Evolutionary conservation across 2,888 invertebrate genomes (phyloP).

Genomic region (Sarcophaga carnaria): DNA sequence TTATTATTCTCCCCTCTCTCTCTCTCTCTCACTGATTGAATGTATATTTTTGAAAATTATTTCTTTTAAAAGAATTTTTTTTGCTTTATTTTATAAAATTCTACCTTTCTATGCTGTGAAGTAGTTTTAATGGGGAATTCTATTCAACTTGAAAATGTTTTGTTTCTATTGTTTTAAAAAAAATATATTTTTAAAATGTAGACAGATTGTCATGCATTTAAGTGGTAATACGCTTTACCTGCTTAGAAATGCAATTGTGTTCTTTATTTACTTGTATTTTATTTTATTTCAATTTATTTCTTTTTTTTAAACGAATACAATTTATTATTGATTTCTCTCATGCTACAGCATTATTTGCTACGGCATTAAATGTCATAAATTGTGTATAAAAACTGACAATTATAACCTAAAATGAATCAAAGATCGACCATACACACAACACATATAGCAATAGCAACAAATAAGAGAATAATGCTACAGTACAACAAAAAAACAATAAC

Average conservation of each 20-base stretch:
- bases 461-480: no score
- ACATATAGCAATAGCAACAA: not conserved
- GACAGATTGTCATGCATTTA: not conserved
- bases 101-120: no score
- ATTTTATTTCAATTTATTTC: not conserved
- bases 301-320: not conserved
- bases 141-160: no score
- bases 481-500: no score
- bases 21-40: not conserved
- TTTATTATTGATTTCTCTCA: conserved; percentile 12
- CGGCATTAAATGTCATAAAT: not conserved
- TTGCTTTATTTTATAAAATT: no score
- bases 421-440: no score
- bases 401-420: conserved; percentile 10
- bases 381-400: conserved; percentile 14
- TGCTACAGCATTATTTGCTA: not conserved
- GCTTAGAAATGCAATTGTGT: not conserved
- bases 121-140: no score
- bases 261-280: not conserved
- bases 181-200: no score
- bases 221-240: not conserved
- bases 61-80: no score
- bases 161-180: no score
- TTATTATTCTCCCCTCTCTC: not conserved
- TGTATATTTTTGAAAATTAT: not conserved